Evolutionary conservation across 2,113 vertebrate genomes (phyloP).

Genomic region (Gallinago media): DNA sequence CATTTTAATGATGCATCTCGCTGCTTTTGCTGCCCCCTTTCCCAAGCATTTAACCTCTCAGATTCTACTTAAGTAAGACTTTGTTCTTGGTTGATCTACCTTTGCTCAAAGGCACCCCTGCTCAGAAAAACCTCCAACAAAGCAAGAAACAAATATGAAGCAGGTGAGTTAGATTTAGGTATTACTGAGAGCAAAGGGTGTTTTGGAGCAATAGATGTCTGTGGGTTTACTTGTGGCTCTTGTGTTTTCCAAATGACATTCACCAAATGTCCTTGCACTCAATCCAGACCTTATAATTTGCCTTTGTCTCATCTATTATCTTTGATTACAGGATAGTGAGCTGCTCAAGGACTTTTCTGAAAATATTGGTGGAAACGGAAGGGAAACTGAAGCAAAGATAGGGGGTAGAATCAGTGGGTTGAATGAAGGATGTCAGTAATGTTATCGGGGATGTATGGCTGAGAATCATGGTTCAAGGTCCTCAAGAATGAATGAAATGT

Average conservation of each 20-base stretch:
- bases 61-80: background rate
- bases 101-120: background rate
- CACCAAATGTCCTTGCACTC: background rate
- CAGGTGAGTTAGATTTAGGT: background rate
- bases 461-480: background rate
- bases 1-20: background rate
- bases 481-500: background rate
- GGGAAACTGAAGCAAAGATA: background rate
- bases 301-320: background rate
- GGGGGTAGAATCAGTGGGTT: background rate
- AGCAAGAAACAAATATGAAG: background rate
- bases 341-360: background rate
- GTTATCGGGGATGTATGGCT: background rate
- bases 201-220: too few relatives aligned
- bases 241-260: background rate
- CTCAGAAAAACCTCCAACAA: background rate
- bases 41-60: background rate
- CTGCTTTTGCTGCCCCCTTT: background rate
- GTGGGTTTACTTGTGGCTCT: background rate
- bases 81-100: background rate
- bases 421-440: background rate
- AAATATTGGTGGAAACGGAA: background rate
- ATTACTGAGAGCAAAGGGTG: background rate
- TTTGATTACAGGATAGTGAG: background rate
- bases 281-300: background rate